Evolutionary conservation across 2,113 vertebrate species (phyloP).

Genomic region (Brachyistius frenatus): DNA sequence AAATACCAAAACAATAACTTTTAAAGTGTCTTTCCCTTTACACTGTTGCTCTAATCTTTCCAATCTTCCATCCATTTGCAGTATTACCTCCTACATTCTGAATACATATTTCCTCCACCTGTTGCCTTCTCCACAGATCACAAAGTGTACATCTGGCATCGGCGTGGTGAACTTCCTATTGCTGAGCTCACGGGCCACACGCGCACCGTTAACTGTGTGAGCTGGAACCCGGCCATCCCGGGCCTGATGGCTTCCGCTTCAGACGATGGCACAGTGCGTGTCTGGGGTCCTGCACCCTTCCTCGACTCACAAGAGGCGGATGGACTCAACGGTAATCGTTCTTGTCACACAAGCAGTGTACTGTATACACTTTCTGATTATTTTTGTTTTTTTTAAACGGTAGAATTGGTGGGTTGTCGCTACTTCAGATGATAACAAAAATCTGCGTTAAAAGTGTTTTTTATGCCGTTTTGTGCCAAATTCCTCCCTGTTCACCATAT

Average conservation of each 20-base stretch:
- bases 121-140: constrained; percentile 86
- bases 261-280: constrained; percentile 97
- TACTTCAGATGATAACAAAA: too few species aligned
- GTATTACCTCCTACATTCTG: neutral
- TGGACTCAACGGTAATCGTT: constrained; percentile 84
- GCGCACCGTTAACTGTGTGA: constrained; percentile 98
- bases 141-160: constrained; percentile 99
- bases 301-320: constrained; percentile 94
- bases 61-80: neutral
- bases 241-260: constrained; percentile 99
- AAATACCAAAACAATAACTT: too few species aligned
- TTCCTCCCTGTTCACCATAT: too few species aligned
- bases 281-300: constrained; percentile 98
- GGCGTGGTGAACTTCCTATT: constrained; percentile 96
- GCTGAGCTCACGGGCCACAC: constrained; percentile 98
- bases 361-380: too few species aligned
- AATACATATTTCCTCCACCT: neutral
- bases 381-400: too few species aligned
- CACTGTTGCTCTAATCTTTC: too few species aligned
- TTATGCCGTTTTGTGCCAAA: too few species aligned
- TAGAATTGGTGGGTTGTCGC: too few species aligned
- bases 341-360: too few species aligned
- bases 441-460: too few species aligned
- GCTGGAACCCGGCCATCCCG: constrained; percentile 98
- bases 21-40: too few species aligned